A percentile compares a stretch with the other conserved stretches of the same genome.
phyloP scores from a whole-genome alignment of 64 coral and sea anemone genomes.

The Stylophora pistillata region DNA sequence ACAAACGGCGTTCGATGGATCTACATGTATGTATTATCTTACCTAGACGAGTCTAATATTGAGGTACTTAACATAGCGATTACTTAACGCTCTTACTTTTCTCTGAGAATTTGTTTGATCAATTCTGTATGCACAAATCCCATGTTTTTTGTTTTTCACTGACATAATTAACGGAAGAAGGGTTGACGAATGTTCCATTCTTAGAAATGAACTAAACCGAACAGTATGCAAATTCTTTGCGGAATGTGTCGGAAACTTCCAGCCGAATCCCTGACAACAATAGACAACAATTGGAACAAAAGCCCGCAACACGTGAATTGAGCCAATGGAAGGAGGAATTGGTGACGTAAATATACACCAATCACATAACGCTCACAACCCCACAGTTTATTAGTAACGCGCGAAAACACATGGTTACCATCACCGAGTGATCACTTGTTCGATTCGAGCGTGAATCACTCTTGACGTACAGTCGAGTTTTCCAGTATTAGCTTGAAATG shows the following conservation, averaged over 20 bases:
- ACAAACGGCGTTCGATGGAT: background rate
- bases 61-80: background rate
- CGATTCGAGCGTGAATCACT: conserved; percentile 9
- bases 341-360: conserved; percentile 51
- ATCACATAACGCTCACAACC: conserved; percentile 11
- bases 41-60: background rate
- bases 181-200: conserved; percentile 21
- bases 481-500: background rate
- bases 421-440: background rate
- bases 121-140: background rate
- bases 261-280: conserved; percentile 42
- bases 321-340: background rate
- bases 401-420: conserved; percentile 72
- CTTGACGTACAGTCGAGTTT: background rate
- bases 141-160: background rate
- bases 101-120: background rate
- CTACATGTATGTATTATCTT: background rate
- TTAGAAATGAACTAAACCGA: conserved; percentile 41
- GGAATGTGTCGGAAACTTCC: conserved; percentile 56
- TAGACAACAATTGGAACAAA: conserved; percentile 54
- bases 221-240: conserved; percentile 41
- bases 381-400: conserved; percentile 69
- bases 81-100: background rate
- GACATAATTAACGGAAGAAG: background rate
- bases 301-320: conserved; percentile 31